A percentile compares a stretch with the other conserved stretches of the same genome.
Conservation (phyloP, 2,888 invertebrate genomes). For the Diarsia rubi region DNA sequence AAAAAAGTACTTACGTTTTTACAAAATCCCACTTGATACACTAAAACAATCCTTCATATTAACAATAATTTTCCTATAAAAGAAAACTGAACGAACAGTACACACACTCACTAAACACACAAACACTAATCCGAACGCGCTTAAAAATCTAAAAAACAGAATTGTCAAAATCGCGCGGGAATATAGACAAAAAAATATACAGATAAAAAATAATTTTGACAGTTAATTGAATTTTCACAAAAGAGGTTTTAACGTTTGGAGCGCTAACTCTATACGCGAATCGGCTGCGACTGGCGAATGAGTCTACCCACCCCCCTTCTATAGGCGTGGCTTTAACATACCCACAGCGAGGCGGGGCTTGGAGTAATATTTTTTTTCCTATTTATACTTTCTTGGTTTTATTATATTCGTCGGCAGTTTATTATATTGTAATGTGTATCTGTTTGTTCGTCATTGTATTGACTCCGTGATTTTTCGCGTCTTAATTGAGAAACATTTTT, state of each 20-base stretch:
- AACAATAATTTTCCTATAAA: constrained; percentile 41
- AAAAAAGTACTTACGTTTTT: constrained; percentile 57
- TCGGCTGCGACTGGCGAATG: constrained; percentile 84
- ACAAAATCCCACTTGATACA: constrained; percentile 59
- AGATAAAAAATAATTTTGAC: constrained; percentile 61
- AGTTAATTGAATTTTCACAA: constrained; percentile 66
- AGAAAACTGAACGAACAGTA: constrained; percentile 54
- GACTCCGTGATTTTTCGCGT: constrained; percentile 73
- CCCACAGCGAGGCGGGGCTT: constrained; percentile 78
- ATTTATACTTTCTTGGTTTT: constrained; percentile 81
- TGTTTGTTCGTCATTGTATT: constrained; percentile 82
- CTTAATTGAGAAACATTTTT: constrained; percentile 77
- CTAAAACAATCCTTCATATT: constrained; percentile 65
- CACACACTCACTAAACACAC: constrained; percentile 65
- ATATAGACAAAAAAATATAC: constrained; percentile 46
- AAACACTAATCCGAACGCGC: constrained; percentile 61
- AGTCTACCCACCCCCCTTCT: constrained; percentile 74
- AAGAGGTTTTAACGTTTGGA: constrained; percentile 68
- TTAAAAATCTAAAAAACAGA: constrained; percentile 45
- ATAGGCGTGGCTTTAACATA: constrained; percentile 77
- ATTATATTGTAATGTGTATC: constrained; percentile 87
- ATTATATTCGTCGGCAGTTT: constrained; percentile 82
- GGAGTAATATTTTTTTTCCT: constrained; percentile 74
- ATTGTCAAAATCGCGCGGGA: constrained; percentile 64
- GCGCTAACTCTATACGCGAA: constrained; percentile 84